phyloP scores from a whole-genome alignment of 1,140 invertebrate genomes.

The Bactericera cockerelli region DNA sequence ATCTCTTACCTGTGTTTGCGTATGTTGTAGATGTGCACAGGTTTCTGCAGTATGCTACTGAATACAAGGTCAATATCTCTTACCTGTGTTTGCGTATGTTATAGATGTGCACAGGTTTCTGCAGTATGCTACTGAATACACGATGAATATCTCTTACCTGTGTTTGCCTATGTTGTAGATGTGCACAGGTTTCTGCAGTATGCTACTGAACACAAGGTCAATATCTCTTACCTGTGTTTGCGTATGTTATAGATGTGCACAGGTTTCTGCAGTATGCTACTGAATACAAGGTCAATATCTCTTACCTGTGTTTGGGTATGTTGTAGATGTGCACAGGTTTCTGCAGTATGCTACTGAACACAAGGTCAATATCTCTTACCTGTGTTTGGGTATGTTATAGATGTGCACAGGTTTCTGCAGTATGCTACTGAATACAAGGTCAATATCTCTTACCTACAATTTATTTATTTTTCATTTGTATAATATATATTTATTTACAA shows the following conservation, averaged over 20 bases:
- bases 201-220: not conserved
- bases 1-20: too few relatives aligned
- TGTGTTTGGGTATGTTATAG: constrained; percentile 59
- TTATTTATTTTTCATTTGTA: too few relatives aligned
- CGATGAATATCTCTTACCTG: too few relatives aligned
- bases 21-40: too few relatives aligned
- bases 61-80: constrained; percentile 20
- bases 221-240: constrained; percentile 50
- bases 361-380: constrained; percentile 34
- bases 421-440: not conserved
- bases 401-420: not conserved
- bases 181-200: not conserved
- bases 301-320: constrained; percentile 59
- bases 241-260: constrained; percentile 48
- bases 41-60: too few relatives aligned
- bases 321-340: constrained; percentile 32
- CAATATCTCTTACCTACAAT: too few relatives aligned
- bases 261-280: not conserved
- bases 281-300: not conserved
- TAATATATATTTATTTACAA: too few relatives aligned
- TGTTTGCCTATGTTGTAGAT: constrained; percentile 60
- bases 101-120: too few relatives aligned
- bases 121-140: too few relatives aligned
- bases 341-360: not conserved
- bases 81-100: constrained; percentile 67